Evolutionary conservation across 2,113 vertebrate genomes (phyloP).

Genomic region (Lamprologus lemairii): DNA sequence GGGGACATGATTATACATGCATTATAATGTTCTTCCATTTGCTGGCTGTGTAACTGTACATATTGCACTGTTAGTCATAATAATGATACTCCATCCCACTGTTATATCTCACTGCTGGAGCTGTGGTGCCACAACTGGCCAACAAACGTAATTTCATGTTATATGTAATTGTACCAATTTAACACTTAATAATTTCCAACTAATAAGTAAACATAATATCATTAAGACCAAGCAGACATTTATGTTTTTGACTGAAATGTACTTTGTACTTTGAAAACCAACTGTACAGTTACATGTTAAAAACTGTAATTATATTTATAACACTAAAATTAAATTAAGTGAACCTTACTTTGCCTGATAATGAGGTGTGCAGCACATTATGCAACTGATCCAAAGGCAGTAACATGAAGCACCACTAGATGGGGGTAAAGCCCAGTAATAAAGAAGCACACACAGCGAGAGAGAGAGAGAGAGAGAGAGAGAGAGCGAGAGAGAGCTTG

Average conservation of each 20-base stretch:
- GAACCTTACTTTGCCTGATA: background rate
- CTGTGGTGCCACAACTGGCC: background rate
- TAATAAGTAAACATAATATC: background rate
- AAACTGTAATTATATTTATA: background rate
- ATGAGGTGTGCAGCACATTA: background rate
- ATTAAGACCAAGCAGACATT: background rate
- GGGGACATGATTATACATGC: background rate
- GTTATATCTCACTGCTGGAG: background rate
- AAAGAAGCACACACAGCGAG: background rate
- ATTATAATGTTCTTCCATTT: background rate
- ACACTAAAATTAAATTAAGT: background rate
- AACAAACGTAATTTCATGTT: background rate
- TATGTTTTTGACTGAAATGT: background rate
- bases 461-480: background rate
- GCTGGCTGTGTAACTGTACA: background rate
- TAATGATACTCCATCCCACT: background rate
- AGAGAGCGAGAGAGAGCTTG: background rate
- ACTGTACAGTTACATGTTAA: background rate
- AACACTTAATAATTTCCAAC: background rate
- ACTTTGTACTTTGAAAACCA: background rate
- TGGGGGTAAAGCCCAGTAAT: conserved; percentile 30
- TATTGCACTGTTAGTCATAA: background rate
- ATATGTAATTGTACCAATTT: background rate
- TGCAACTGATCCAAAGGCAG: background rate
- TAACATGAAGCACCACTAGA: conserved; percentile 40